phyloP scores from a whole-genome alignment of 2,113 vertebrate species.

The Ibidorhyncha struthersii region DNA sequence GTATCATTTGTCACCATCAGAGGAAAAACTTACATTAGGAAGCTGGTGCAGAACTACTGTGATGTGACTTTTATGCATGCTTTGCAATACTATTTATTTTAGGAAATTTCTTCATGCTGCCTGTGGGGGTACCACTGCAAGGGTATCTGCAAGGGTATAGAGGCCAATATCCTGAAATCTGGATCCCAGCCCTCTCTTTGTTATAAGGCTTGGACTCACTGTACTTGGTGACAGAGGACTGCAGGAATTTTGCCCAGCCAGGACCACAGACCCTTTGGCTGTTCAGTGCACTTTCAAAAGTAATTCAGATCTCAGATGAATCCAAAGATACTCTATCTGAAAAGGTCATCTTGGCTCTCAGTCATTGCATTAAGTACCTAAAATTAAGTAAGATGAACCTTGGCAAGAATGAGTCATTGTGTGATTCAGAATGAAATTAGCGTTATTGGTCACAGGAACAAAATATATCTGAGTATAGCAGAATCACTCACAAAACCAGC shows the following conservation, averaged over 20 bases:
- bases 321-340: not conserved
- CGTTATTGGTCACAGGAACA: not conserved
- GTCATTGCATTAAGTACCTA: not conserved
- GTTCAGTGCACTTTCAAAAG: not conserved
- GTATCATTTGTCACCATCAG: not conserved
- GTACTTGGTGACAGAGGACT: not conserved
- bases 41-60: not conserved
- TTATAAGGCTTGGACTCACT: not conserved
- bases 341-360: not conserved
- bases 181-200: not conserved
- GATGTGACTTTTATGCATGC: not conserved
- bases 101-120: not conserved
- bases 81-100: not conserved
- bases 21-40: not conserved
- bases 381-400: not conserved
- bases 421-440: not conserved
- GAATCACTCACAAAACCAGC: not conserved
- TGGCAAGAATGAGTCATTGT: not conserved
- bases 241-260: not conserved
- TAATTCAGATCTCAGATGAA: not conserved
- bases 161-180: not conserved
- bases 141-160: not conserved
- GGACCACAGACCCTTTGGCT: not conserved
- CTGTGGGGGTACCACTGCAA: not conserved
- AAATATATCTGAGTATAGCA: not conserved